These are phyloP conservation scores for Incurvaria masculella DNA, from an alignment of 2,888 invertebrate genomes.

Conservation along the genomic window DNA sequence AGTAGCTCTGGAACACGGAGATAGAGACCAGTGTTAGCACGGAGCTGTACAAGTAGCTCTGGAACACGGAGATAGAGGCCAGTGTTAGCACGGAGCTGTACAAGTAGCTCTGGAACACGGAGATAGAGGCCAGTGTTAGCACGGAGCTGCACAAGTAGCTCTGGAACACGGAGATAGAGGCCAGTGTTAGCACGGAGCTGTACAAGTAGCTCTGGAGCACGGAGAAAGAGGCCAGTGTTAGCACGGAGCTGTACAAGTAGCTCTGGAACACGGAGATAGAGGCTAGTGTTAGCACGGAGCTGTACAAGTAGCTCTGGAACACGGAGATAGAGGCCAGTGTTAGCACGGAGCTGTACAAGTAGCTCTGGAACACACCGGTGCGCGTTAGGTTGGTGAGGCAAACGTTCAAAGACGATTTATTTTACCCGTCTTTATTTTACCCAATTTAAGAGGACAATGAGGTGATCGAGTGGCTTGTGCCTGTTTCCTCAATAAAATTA, in stretches of 20 bases:
- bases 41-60: background rate
- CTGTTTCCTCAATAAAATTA: too few relatives aligned
- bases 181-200: conserved; percentile 76
- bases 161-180: conserved; percentile 78
- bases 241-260: background rate
- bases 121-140: background rate
- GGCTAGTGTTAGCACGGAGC: conserved; percentile 76
- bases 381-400: background rate
- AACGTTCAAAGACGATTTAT: too few relatives aligned
- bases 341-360: conserved; percentile 78
- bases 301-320: conserved; percentile 80
- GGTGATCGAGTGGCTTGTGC: too few relatives aligned
- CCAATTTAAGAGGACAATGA: too few relatives aligned
- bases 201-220: conserved; percentile 71
- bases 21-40: background rate
- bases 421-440: too few relatives aligned
- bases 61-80: conserved; percentile 80
- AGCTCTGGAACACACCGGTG: conserved; percentile 49
- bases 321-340: conserved; percentile 81
- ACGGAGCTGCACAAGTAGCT: background rate
- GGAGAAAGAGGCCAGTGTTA: background rate
- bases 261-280: conserved; percentile 75
- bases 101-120: conserved; percentile 61
- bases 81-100: conserved; percentile 81
- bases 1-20: conserved; percentile 57